Percentiles rank a stretch among this genome's conserved stretches.
phyloP scores from a whole-genome alignment of 2,797 vertebrate species.

The Oophaga sylvatica region DNA sequence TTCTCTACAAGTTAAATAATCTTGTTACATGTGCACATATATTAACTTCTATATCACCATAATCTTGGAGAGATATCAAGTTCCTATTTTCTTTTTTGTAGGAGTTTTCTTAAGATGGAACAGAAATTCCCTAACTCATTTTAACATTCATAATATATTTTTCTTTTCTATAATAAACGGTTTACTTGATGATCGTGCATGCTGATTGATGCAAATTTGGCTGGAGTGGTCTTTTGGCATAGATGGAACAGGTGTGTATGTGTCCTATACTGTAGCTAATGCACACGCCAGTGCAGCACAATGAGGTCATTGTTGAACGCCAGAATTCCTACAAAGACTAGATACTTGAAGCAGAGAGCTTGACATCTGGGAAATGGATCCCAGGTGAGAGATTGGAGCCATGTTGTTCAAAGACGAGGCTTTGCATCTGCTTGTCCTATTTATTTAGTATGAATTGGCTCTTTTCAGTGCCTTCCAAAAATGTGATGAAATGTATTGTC shows the following conservation, averaged over 20 bases:
- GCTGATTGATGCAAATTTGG: slow-evolving; percentile 80
- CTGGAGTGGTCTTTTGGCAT: slow-evolving; percentile 80
- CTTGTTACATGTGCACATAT: too few relatives aligned
- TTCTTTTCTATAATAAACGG: background rate
- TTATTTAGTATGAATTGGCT: slow-evolving; percentile 59
- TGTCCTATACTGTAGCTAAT: slow-evolving; percentile 79
- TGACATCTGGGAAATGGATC: slow-evolving; percentile 71
- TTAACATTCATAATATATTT: background rate
- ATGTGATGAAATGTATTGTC: slow-evolving; percentile 55
- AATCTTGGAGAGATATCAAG: background rate
- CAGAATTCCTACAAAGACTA: slow-evolving; percentile 77
- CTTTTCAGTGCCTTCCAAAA: slow-evolving; percentile 60
- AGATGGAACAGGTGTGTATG: slow-evolving; percentile 85
- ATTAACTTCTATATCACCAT: too few relatives aligned
- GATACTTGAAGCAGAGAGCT: slow-evolving; percentile 75
- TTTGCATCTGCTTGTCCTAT: slow-evolving; percentile 61
- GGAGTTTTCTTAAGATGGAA: background rate
- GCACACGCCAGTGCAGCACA: slow-evolving; percentile 77
- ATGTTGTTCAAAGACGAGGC: slow-evolving; percentile 63
- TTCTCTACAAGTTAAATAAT: background rate
- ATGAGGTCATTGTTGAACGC: slow-evolving; percentile 83
- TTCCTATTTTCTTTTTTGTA: background rate
- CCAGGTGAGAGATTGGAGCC: slow-evolving; percentile 72
- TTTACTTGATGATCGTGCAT: slow-evolving; percentile 61
- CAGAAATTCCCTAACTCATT: background rate